Evolutionary conservation across 2,797 vertebrate species (phyloP), one percentile per base, ranked within the genome.

Genomic region (Petrocephalus sullivani): DNA sequence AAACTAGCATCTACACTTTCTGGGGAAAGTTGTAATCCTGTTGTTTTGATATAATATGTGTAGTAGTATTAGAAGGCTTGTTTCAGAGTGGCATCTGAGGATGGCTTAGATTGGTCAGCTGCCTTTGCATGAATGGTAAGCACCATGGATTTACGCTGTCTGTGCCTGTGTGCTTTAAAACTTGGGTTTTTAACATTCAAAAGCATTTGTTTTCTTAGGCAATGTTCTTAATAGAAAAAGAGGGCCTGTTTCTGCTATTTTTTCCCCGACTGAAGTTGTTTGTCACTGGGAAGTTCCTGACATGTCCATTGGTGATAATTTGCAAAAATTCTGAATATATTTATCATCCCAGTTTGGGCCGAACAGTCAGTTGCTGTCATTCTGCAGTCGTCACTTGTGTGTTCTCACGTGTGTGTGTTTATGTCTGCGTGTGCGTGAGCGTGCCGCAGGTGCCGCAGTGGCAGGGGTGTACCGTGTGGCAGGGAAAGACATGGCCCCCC

Each of bases 401-500:
- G 33, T 85, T 57, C 28, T 54, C 21, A 14, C n/a, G n/a, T 54
- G 49, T 83, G 78, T 3, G 10, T 82, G 78, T 8, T 37, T 88
- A 67, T 86, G 67, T 90, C 28, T 53, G 10, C 33, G 53, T 3
- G 53, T 83, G 33, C 83, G 16, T 60, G 46, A 88, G 21, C 71
- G 60, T 49, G 0, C 86, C 83, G 0, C 90, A 99, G 98, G 98
- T 93, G 98, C 97, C 0, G 98, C 98, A 0, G 97, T 99, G 71
- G 98, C 98, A 0, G 97, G 97, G 49, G 98, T 99, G 91, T 99
- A 99, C 95, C 95, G 98, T n/a, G 97, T 98, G 6, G 98, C 98
- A 0, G 98, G 98, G 86, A 99, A 99, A 95, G 97, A 96, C 93
- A 99, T 99, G 98, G 96, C 96, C 86, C 98, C 98, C 0, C 93